These are phyloP conservation scores for Cinclus mexicanus DNA, from an alignment of 2,113 vertebrate genomes.

Conservation along the genomic window DNA sequence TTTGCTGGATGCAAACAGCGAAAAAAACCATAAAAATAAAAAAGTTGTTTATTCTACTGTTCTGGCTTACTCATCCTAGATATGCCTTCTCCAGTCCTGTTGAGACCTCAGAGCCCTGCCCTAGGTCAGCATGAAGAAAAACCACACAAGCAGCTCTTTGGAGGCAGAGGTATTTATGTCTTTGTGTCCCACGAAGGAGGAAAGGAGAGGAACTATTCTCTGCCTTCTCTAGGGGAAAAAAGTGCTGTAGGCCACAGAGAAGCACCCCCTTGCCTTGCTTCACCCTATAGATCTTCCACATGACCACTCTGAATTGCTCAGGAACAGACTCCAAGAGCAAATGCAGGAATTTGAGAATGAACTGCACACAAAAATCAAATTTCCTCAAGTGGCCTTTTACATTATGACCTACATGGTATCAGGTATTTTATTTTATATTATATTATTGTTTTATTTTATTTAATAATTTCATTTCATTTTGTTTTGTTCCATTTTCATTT, in stretches of 20 bases:
- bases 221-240: neutral
- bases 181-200: neutral
- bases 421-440: neutral
- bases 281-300: neutral
- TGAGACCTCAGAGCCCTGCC: neutral
- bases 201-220: neutral
- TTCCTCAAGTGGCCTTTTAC: neutral
- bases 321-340: neutral
- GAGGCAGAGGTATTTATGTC: neutral
- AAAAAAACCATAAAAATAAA: neutral
- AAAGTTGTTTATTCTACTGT: neutral
- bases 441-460: neutral
- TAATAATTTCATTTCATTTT: neutral
- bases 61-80: neutral
- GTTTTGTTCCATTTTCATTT: neutral
- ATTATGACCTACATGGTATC: neutral
- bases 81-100: neutral
- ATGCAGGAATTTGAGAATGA: neutral
- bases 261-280: neutral
- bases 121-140: neutral
- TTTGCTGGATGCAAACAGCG: neutral
- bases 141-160: neutral
- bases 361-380: neutral
- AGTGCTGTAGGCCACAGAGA: neutral
- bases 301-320: neutral